Base-by-base conservation (phyloP, 2,888 invertebrate genomes). In the Deladenus siricidicola region DNA sequence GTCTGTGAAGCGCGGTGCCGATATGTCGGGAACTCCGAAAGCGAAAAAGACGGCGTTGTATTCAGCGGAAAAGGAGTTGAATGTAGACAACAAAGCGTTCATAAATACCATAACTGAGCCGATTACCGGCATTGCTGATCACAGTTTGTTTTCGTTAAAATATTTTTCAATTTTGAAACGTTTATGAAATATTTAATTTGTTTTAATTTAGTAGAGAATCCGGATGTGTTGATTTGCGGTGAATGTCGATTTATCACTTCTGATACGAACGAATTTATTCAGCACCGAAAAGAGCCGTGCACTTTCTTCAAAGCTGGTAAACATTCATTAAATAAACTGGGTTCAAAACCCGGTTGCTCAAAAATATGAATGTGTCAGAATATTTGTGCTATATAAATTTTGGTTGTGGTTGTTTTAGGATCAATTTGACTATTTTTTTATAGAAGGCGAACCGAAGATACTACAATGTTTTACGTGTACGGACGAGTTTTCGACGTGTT, bases 211-310 rank as follows among this genome's bases (percentile, higher is more conserved):
- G 47, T 26, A 10, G 61, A 45, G 3, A 50, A 29, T 24, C 52
- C 57, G 19, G 64, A 64, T 48, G 58, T 49, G n/a, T 39, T 64
- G 39, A 64, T 64, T 39, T 64, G 64, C 51, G 64, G 64, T 4
- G 63, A 44, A 0, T 64, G 64, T 21, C 56, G 58, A n/a, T 58
- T 30, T 47, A 44, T 58, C 10, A 64, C 64, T 21, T 19, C 56
- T 24, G 24, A 42, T 44, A 50, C 65, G 30, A 51, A 57, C 26
- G 52, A 57, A 2, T 64, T 64, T 58, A 51, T 58, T 29, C 57
- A 64, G 8, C 62, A 64, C 34, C 63, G 64, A 24, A 58, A 50
- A 23, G 44, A 26, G 6, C 63, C 63, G 4, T 64, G 64, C 28
- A 51, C 54, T n/a, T 26, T 53, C 26, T 49, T 45, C 28, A 62